phyloP scores from a whole-genome alignment of 1,140 invertebrate genomes.

The Drosophila ogumai region DNA sequence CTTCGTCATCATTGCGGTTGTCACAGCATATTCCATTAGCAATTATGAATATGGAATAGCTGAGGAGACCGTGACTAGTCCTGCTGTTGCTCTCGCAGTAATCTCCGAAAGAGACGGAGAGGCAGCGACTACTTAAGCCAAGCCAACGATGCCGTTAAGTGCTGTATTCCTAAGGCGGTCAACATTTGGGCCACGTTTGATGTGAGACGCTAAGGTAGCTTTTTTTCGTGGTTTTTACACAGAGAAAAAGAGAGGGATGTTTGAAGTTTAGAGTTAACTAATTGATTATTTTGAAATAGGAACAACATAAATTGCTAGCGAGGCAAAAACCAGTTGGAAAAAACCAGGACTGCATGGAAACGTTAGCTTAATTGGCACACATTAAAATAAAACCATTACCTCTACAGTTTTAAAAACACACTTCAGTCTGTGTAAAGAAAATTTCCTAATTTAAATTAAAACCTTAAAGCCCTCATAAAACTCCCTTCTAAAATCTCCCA shows the following conservation, averaged over 20 bases:
- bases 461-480: background rate
- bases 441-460: background rate
- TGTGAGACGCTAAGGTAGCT: conserved; percentile 1
- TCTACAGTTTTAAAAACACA: background rate
- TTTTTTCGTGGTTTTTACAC: conserved; percentile 4
- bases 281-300: too few relatives aligned
- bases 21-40: conserved; percentile 84
- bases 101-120: conserved; percentile 11
- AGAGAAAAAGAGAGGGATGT: background rate
- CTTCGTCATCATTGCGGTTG: conserved; percentile 52
- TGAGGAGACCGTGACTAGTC: conserved; percentile 64
- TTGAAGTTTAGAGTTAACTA: too few relatives aligned
- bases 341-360: background rate
- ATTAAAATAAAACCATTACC: background rate
- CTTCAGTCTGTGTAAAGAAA: background rate
- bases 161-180: conserved; percentile 40
- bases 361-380: background rate
- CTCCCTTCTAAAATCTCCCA: background rate
- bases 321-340: background rate
- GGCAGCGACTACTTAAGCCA: conserved; percentile 71
- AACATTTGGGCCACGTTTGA: conserved; percentile 50
- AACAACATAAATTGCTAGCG: background rate
- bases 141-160: conserved; percentile 73
- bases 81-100: conserved; percentile 44
- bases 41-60: conserved; percentile 83